Conservation (phyloP, 2,113 vertebrate genomes). For the Larimichthys crocea region DNA sequence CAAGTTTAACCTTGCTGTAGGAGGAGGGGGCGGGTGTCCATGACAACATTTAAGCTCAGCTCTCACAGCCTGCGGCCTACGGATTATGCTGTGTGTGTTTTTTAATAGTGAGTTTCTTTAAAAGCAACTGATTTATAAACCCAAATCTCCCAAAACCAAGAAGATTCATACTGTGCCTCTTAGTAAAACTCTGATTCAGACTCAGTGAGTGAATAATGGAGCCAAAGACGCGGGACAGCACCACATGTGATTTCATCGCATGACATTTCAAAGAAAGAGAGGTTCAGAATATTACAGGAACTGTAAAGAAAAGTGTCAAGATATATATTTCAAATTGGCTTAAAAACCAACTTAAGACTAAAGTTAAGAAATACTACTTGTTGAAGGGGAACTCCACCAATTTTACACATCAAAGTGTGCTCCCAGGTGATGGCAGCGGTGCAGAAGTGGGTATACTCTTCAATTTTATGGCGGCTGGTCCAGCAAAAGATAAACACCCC, state of each 20-base stretch:
- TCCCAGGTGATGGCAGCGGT: not conserved
- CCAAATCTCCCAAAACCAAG: not conserved
- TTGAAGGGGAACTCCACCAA: not conserved
- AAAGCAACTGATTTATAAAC: not conserved
- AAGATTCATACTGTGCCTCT: not conserved
- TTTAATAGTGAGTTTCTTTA: not conserved
- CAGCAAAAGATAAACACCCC: too few relatives aligned
- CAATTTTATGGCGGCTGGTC: too few relatives aligned
- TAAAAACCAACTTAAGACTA: too few relatives aligned
- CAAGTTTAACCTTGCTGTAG: not conserved
- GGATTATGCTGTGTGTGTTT: not conserved
- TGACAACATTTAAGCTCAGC: not conserved
- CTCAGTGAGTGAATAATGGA: too few relatives aligned
- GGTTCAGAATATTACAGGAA: not conserved
- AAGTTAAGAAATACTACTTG: not conserved
- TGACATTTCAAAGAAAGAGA: not conserved
- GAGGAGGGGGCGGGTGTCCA: not conserved
- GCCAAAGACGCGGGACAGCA: not conserved
- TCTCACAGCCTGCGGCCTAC: not conserved
- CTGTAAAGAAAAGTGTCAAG: not conserved
- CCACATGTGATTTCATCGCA: not conserved
- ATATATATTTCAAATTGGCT: not conserved
- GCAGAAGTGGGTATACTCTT: too few relatives aligned
- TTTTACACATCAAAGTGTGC: not conserved
- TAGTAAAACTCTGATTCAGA: not conserved